These are phyloP conservation scores for Heliconius melpomene DNA, from an alignment of 1,140 invertebrate genomes.

Conservation along the genomic window DNA sequence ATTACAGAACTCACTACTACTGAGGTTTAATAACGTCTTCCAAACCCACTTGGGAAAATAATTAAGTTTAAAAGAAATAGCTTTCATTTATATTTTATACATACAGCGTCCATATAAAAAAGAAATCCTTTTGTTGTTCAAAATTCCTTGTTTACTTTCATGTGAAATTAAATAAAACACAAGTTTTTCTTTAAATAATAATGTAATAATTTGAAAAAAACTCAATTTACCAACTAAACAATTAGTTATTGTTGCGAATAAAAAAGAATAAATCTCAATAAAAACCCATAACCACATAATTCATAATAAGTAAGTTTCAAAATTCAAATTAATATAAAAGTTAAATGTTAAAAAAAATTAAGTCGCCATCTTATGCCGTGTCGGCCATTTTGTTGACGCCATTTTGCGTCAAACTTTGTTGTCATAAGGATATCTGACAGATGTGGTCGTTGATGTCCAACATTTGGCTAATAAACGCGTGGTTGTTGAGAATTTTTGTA, in stretches of 20 bases:
- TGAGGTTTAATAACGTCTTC: too few relatives aligned
- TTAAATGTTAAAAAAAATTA: conserved; percentile 22
- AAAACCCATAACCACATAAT: conserved; percentile 18
- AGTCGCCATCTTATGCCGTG: conserved; percentile 33
- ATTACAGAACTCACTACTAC: too few relatives aligned
- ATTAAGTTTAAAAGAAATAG: too few relatives aligned
- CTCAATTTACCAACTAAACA: conserved; percentile 11
- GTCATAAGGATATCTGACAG: conserved; percentile 78
- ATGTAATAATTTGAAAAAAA: background rate
- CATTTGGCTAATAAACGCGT: conserved; percentile 87
- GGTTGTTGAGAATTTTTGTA: conserved; percentile 85
- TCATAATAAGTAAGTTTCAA: conserved; percentile 19
- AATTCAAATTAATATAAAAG: conserved; percentile 26
- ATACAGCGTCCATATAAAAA: too few relatives aligned
- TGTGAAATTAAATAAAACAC: conserved; percentile 5
- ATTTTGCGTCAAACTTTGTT: conserved; percentile 38
- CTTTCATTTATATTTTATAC: too few relatives aligned
- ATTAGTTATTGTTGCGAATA: conserved; percentile 8
- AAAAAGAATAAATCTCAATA: conserved; percentile 24
- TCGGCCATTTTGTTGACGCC: conserved; percentile 58
- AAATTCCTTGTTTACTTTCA: too few relatives aligned
- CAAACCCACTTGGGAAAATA: too few relatives aligned
- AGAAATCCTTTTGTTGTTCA: too few relatives aligned
- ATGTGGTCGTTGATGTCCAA: conserved; percentile 90
- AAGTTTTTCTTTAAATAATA: background rate